Percentiles rank a stretch among this genome's conserved stretches.
These are phyloP conservation scores for Kryphioiulus occultus DNA, from an alignment of 2,888 invertebrate genomes.

Conservation along the genomic window DNA sequence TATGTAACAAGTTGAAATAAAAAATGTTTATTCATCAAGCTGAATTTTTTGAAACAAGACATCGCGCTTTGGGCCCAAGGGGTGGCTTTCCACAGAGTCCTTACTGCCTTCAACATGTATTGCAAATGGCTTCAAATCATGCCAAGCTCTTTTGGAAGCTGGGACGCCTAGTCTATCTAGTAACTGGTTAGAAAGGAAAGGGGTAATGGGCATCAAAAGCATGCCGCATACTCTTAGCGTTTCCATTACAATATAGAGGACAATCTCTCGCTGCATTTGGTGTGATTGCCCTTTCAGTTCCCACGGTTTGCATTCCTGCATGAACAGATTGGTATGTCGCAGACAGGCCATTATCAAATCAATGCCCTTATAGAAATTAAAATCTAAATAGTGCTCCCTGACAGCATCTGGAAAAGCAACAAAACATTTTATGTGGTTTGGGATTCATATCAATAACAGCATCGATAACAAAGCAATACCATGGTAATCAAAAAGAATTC, in stretches of 20 bases:
- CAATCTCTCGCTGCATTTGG: slow-evolving; percentile 64
- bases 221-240: slow-evolving; percentile 80
- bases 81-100: slow-evolving; percentile 16
- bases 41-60: slow-evolving; percentile 43
- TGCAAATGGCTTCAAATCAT: slow-evolving; percentile 47
- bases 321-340: slow-evolving; percentile 82
- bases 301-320: slow-evolving; percentile 90
- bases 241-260: slow-evolving; percentile 85
- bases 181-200: slow-evolving; percentile 72
- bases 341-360: slow-evolving; percentile 78
- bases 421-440: slow-evolving; percentile 43
- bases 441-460: not conserved
- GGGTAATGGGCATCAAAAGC: slow-evolving; percentile 85
- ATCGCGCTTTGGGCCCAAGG: not conserved
- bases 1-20: not conserved
- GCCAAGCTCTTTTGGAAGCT: slow-evolving; percentile 46
- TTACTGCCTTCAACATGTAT: not conserved
- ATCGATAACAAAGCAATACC: not conserved
- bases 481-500: not conserved
- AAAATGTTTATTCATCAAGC: not conserved
- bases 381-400: slow-evolving; percentile 73
- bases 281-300: slow-evolving; percentile 69
- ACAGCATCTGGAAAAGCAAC: slow-evolving; percentile 69
- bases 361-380: slow-evolving; percentile 82
- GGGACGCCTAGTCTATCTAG: slow-evolving; percentile 66